A percentile compares a stretch with the other conserved stretches of the same genome.
Conservation (phyloP, 2,113 vertebrate species). For the Mormyrus lacerda region DNA sequence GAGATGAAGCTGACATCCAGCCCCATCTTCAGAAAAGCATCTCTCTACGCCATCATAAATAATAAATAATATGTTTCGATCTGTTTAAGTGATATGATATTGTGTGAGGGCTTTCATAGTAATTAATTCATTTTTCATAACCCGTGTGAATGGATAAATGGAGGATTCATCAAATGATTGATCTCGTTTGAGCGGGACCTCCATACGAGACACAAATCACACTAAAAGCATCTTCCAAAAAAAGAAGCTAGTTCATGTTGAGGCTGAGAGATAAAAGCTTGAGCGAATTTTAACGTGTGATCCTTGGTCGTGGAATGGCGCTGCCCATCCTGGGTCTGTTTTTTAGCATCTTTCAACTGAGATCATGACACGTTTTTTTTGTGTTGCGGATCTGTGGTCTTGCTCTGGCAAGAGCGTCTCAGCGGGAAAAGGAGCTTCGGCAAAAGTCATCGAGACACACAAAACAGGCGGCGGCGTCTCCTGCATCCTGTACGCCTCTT, state of each 20-base stretch:
- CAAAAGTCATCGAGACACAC: background rate
- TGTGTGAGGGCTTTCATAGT: conserved; percentile 54
- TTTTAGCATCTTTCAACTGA: background rate
- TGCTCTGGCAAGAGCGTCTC: background rate
- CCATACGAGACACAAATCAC: conserved; percentile 59
- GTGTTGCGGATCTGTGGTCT: background rate
- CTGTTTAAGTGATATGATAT: conserved; percentile 43
- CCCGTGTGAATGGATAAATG: conserved; percentile 50
- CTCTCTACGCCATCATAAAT: background rate
- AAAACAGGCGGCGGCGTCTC: background rate
- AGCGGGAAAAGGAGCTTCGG: background rate
- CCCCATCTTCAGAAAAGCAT: background rate
- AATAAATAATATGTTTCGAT: conserved; percentile 40
- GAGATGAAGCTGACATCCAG: background rate
- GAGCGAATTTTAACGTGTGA: conserved; percentile 13
- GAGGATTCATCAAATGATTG: conserved; percentile 49
- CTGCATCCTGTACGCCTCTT: background rate
- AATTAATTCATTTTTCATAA: conserved; percentile 63
- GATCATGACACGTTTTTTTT: background rate
- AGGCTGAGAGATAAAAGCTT: conserved; percentile 26
- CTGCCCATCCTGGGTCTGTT: background rate
- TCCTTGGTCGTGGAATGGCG: background rate
- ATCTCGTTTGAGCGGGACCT: conserved; percentile 44
- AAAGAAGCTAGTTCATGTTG: conserved; percentile 26
- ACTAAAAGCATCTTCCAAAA: conserved; percentile 56